Conservation (phyloP, 2,113 vertebrate genomes). For the Ellobius talpinus region DNA sequence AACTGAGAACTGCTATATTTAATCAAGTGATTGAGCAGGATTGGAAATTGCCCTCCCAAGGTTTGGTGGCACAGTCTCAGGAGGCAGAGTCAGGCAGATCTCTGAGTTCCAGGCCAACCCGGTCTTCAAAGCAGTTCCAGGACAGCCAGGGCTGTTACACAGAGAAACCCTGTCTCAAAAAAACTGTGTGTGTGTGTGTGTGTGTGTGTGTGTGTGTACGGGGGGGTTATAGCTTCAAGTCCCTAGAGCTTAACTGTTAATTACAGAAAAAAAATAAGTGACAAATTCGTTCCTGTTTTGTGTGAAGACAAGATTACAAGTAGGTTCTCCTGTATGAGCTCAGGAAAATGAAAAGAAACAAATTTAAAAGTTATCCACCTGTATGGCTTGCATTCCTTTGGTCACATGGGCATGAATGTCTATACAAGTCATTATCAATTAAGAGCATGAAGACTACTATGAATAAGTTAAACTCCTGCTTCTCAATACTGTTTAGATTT, state of each 20-base stretch:
- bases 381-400: background rate
- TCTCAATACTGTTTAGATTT: background rate
- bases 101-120: background rate
- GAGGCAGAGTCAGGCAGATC: background rate
- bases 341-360: background rate
- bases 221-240: background rate
- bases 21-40: background rate
- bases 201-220: too few relatives aligned
- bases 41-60: background rate
- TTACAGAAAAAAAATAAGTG: conserved; percentile 19
- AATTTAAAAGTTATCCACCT: background rate
- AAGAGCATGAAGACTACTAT: background rate
- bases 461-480: background rate
- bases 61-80: background rate
- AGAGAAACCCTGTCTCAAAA: background rate
- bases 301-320: background rate
- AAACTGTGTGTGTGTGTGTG: background rate
- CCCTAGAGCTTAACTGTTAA: background rate
- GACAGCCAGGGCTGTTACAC: background rate
- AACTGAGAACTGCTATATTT: conserved; percentile 3
- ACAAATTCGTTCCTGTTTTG: background rate
- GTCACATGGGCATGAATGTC: background rate
- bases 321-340: background rate
- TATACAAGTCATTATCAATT: background rate
- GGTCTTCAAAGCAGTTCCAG: background rate